Evolutionary conservation across 2,113 vertebrate genomes (phyloP).

Genomic region (Vireo altiloquus): DNA sequence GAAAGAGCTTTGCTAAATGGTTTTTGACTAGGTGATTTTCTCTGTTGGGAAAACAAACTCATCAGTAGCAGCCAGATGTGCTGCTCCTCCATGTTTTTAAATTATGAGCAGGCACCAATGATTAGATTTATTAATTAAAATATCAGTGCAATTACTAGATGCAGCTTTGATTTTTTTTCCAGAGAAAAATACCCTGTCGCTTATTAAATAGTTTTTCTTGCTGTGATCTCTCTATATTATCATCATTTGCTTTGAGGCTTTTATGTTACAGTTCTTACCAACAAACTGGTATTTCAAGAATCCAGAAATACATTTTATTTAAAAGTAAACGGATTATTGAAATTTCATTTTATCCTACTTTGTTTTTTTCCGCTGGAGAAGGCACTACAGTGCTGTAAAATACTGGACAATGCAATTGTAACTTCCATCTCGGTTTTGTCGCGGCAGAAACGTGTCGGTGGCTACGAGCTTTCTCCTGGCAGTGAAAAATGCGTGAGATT

Average conservation of each 20-base stretch:
- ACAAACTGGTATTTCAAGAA: not conserved
- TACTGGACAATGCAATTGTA: rapidly evolving
- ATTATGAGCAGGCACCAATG: not conserved
- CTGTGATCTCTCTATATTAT: not conserved
- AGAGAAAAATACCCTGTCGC: not conserved
- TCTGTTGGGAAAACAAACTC: not conserved
- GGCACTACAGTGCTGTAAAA: not conserved
- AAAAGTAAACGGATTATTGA: not conserved
- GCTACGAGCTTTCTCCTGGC: not conserved
- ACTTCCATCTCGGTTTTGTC: not conserved
- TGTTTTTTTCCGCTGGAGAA: not conserved
- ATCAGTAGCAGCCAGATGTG: not conserved
- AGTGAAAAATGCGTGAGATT: not conserved
- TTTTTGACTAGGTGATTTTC: not conserved
- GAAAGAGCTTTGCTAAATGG: not conserved
- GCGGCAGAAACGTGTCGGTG: not conserved
- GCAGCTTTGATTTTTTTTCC: not conserved
- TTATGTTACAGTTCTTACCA: not conserved
- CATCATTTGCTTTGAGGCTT: not conserved
- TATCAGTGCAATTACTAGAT: not conserved
- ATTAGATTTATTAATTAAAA: not conserved
- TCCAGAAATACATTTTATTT: not conserved
- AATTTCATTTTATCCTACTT: not conserved
- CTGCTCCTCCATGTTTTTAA: not conserved
- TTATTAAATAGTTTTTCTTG: not conserved